phyloP scores from a whole-genome alignment of 2,113 vertebrate genomes.

The Pterocles orientalis region DNA sequence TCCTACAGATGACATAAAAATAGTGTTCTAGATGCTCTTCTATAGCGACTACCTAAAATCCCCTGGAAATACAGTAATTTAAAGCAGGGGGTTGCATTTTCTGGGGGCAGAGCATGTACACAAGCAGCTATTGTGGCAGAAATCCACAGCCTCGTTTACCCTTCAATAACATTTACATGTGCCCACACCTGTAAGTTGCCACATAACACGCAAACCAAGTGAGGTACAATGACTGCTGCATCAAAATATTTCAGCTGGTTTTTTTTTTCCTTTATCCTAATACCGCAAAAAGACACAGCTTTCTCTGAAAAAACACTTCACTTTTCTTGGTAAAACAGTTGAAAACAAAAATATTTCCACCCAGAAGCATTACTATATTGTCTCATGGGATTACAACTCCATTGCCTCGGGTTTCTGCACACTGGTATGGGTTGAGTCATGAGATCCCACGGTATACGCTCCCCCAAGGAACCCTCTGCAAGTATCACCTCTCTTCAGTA shows the following conservation, averaged over 20 bases:
- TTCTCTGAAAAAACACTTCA: background rate
- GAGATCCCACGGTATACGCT: background rate
- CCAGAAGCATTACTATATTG: background rate
- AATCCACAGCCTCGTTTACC: background rate
- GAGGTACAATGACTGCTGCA: background rate
- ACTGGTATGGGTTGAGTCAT: rapidly evolving
- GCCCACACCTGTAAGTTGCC: background rate
- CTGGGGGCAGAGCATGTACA: background rate
- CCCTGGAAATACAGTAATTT: background rate
- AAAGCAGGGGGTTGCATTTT: background rate
- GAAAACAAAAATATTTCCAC: background rate
- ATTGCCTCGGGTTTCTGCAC: background rate
- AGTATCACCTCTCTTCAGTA: background rate
- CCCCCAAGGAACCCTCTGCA: background rate
- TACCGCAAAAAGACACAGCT: background rate
- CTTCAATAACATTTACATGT: background rate
- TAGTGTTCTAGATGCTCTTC: background rate
- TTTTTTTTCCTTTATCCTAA: background rate
- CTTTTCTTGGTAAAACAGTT: background rate
- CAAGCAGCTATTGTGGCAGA: background rate
- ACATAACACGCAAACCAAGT: background rate
- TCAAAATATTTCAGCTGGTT: background rate
- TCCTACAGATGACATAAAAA: background rate
- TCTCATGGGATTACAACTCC: background rate
- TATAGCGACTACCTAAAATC: background rate